A percentile compares a stretch with the other conserved stretches of the same genome.
These are phyloP conservation scores for Sterrhoptilus dennistouni DNA, from an alignment of 2,113 vertebrate species.

Conservation along the genomic window DNA sequence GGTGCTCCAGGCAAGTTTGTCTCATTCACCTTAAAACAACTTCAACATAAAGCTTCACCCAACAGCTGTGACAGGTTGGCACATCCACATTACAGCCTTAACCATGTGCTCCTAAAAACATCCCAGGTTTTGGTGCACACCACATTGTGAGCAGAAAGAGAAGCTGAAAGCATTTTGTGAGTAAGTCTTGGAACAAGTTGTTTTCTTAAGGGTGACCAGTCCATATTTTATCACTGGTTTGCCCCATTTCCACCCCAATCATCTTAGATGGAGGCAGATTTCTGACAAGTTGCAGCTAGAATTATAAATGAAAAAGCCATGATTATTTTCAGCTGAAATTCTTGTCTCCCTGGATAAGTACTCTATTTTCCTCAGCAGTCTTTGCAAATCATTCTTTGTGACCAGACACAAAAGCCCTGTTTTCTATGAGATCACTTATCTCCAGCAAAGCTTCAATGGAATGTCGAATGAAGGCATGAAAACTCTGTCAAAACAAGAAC, in stretches of 20 bases:
- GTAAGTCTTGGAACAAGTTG: neutral
- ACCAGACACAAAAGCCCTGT: constrained; percentile 17
- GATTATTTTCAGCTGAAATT: constrained; percentile 28
- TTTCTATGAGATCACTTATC: constrained; percentile 13
- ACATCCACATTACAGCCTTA: rapidly evolving
- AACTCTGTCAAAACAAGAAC: neutral
- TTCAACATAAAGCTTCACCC: neutral
- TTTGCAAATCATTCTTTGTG: neutral
- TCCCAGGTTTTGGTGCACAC: neutral
- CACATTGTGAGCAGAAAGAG: neutral
- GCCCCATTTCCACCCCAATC: neutral
- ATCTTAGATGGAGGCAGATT: neutral
- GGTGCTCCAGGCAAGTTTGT: neutral
- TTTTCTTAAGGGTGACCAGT: neutral
- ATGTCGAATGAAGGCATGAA: neutral
- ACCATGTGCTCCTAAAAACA: neutral
- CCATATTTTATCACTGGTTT: neutral
- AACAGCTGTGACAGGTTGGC: neutral
- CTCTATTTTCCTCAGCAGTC: neutral
- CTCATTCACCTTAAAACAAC: neutral
- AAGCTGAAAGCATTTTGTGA: neutral
- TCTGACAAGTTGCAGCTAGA: neutral
- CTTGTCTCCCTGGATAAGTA: neutral
- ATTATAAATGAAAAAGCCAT: neutral
- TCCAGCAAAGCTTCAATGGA: neutral